phyloP scores from a whole-genome alignment of 2,888 invertebrate species.

The Drosophila borealis region DNA sequence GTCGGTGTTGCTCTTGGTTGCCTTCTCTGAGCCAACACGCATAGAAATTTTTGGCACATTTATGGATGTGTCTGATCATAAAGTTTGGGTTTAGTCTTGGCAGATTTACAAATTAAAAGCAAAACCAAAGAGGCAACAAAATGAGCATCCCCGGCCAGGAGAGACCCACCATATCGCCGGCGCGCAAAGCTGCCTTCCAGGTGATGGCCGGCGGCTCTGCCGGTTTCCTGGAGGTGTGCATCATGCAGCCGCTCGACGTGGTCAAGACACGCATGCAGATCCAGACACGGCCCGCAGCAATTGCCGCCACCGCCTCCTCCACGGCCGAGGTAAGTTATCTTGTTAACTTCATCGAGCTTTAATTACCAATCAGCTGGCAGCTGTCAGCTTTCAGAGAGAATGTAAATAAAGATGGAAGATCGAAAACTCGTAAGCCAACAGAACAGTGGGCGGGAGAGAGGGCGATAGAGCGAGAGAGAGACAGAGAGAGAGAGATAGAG shows the following conservation, averaged over 20 bases:
- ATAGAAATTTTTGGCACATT: not conserved
- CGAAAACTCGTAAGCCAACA: not conserved
- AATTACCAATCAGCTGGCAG: conserved; percentile 18
- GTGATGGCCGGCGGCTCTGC: conserved; percentile 93
- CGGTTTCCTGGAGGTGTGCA: conserved; percentile 96
- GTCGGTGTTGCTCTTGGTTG: not conserved
- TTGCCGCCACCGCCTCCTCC: not conserved
- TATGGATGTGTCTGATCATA: not conserved
- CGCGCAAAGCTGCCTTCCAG: conserved; percentile 81
- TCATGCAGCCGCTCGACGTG: conserved; percentile 98
- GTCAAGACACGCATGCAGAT: conserved; percentile 96
- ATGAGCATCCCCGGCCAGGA: conserved; percentile 7
- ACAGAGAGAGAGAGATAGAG: not conserved
- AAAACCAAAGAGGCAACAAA: not conserved
- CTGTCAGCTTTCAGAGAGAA: not conserved
- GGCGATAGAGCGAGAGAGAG: not conserved
- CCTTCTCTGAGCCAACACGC: not conserved
- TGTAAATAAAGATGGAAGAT: conserved; percentile 14
- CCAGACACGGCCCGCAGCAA: conserved; percentile 84
- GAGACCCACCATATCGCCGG: conserved; percentile 65
- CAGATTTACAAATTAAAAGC: not conserved
- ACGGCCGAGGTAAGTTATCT: conserved; percentile 70
- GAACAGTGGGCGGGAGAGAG: not conserved
- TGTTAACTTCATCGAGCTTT: not conserved
- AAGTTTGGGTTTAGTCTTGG: not conserved